Evolutionary conservation across 2,888 invertebrate species (phyloP).

Genomic region (Drosophila paucipuncta): DNA sequence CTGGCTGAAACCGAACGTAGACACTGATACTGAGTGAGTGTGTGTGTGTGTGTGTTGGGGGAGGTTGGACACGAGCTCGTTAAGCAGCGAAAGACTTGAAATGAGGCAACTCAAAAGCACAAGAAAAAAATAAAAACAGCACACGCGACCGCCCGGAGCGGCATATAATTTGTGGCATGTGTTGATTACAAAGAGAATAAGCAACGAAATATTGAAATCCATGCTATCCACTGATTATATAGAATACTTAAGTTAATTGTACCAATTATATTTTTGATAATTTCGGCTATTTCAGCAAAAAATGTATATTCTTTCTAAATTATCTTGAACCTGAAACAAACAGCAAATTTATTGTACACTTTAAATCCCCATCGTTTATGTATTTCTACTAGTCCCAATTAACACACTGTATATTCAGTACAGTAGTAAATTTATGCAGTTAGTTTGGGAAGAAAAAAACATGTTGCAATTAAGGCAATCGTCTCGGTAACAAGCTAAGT

Average conservation of each 20-base stretch:
- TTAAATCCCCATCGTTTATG: rapidly evolving
- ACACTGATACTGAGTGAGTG: background rate
- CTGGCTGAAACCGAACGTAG: slow-evolving; percentile 16
- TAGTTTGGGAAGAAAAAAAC: slow-evolving; percentile 31
- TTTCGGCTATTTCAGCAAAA: background rate
- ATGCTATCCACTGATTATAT: slow-evolving; percentile 6
- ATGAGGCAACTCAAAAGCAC: slow-evolving; percentile 6
- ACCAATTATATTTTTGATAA: background rate
- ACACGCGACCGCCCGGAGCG: slow-evolving; percentile 37
- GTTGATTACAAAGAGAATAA: slow-evolving; percentile 22
- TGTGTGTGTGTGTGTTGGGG: background rate
- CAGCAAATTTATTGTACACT: background rate
- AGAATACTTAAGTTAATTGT: slow-evolving; percentile 12
- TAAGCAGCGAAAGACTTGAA: slow-evolving; percentile 26
- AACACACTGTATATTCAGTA: slow-evolving; percentile 60
- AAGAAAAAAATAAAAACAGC: background rate
- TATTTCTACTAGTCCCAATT: background rate
- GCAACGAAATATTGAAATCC: slow-evolving; percentile 4
- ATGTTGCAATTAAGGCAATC: slow-evolving; percentile 67
- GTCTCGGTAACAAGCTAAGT: slow-evolving; percentile 49
- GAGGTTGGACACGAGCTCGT: slow-evolving; percentile 16
- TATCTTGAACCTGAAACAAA: background rate
- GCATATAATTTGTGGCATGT: slow-evolving; percentile 29
- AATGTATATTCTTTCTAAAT: background rate
- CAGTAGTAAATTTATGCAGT: slow-evolving; percentile 52